Conservation (phyloP, 1,140 invertebrate genomes). For the Euwallacea similis region DNA sequence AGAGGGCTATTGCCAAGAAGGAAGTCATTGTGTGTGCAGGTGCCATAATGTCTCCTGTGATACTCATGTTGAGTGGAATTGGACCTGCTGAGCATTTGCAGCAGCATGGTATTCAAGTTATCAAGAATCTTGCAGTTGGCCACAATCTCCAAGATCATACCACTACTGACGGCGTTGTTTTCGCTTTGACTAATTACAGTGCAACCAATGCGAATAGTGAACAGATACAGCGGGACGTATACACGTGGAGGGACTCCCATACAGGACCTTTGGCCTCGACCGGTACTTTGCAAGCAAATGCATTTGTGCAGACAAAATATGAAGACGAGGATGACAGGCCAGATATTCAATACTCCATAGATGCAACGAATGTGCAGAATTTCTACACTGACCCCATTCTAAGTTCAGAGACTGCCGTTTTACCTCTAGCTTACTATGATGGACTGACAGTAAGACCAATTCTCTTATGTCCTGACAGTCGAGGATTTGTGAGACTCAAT, state of each 20-base stretch:
- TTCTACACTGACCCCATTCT: constrained; percentile 56
- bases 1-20: constrained; percentile 59
- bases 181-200: constrained; percentile 59
- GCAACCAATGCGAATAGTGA: constrained; percentile 57
- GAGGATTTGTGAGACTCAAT: constrained; percentile 61
- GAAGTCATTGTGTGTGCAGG: constrained; percentile 77
- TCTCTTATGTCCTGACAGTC: constrained; percentile 62
- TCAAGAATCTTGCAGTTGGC: constrained; percentile 68
- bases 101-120: constrained; percentile 61
- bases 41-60: constrained; percentile 69
- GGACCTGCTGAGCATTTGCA: constrained; percentile 65
- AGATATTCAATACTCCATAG: constrained; percentile 68
- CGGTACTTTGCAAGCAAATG: constrained; percentile 56
- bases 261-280: constrained; percentile 58
- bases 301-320: constrained; percentile 59
- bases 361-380: constrained; percentile 56
- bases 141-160: constrained; percentile 79
- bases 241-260: constrained; percentile 55
- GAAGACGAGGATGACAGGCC: constrained; percentile 54
- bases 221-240: constrained; percentile 58
- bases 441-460: constrained; percentile 53
- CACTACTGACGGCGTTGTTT: constrained; percentile 62
- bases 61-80: constrained; percentile 75
- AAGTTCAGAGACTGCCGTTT: constrained; percentile 55
- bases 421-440: constrained; percentile 58